Percentiles rank a stretch among this genome's conserved stretches.
Conservation (phyloP, 2,888 invertebrate species). For the Eutolmus rufibarbis region DNA sequence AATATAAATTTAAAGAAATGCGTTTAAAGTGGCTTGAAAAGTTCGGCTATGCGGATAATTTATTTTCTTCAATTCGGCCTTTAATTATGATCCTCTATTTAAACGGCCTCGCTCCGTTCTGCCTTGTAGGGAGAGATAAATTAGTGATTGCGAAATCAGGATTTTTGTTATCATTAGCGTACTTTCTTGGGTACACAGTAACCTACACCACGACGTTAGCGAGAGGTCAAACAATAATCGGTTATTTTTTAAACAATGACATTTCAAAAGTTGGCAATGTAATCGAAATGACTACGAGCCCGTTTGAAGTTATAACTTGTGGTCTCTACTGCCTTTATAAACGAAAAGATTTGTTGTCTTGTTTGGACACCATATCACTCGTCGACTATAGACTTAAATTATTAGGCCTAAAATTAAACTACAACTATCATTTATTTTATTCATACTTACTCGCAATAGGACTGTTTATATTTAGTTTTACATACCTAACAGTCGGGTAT, state of each 20-base stretch:
- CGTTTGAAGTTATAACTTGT: slow-evolving; percentile 38
- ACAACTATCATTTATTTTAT: slow-evolving; percentile 54
- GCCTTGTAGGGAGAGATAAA: background rate
- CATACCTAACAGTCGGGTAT: slow-evolving; percentile 58
- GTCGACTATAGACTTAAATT: slow-evolving; percentile 55
- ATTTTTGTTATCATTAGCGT: background rate
- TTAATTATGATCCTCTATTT: background rate
- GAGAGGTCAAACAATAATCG: background rate
- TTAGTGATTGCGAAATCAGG: background rate
- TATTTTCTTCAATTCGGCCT: background rate
- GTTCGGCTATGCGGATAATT: background rate
- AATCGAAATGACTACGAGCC: background rate
- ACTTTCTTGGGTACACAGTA: background rate
- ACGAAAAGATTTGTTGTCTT: slow-evolving; percentile 54
- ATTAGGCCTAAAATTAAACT: slow-evolving; percentile 57
- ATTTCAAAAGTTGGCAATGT: background rate
- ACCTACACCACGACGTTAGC: background rate
- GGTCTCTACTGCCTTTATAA: slow-evolving; percentile 55
- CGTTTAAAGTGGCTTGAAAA: background rate
- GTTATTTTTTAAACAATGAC: background rate
- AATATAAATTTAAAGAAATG: background rate
- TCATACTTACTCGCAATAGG: slow-evolving; percentile 55
- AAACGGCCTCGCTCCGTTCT: background rate
- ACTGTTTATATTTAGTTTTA: slow-evolving; percentile 56
- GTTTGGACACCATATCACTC: slow-evolving; percentile 54